phyloP scores from a whole-genome alignment of 2,888 invertebrate genomes.

The Dastarcus helophoroides region DNA sequence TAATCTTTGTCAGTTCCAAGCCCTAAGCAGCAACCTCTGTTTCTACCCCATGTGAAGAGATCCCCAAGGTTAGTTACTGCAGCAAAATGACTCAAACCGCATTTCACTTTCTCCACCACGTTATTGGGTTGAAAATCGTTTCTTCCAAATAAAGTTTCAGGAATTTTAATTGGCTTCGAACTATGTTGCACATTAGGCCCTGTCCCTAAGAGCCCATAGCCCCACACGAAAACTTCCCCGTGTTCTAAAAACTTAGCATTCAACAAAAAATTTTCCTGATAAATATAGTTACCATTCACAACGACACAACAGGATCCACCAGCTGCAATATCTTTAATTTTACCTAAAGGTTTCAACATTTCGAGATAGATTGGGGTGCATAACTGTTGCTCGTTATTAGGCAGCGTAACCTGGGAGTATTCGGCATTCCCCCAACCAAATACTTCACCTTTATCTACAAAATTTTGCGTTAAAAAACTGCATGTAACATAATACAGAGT shows the following conservation, averaged over 20 bases:
- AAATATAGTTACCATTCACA: constrained; percentile 58
- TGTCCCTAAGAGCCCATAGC: constrained; percentile 81
- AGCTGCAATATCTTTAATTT: constrained; percentile 66
- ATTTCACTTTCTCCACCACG: constrained; percentile 51
- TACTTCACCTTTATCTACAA: constrained; percentile 70
- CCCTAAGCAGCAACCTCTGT: constrained; percentile 74
- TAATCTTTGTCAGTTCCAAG: constrained; percentile 72
- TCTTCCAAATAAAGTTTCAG: constrained; percentile 70
- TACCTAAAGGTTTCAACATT: constrained; percentile 56
- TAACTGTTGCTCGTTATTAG: constrained; percentile 53
- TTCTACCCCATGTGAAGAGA: constrained; percentile 86
- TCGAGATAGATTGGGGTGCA: constrained; percentile 56
- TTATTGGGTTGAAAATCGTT: constrained; percentile 69
- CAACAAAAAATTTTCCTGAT: no score
- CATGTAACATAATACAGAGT: constrained; percentile 15
- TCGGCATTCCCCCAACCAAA: constrained; percentile 98
- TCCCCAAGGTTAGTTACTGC: constrained; percentile 76
- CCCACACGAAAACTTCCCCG: constrained; percentile 87
- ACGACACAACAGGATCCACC: constrained; percentile 81
- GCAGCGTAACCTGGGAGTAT: constrained; percentile 67
- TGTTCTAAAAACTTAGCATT: constrained; percentile 51
- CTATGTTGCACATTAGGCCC: constrained; percentile 68
- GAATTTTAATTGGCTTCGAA: constrained; percentile 57
- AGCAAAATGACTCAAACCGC: constrained; percentile 66
- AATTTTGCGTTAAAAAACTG: constrained; percentile 11